These are phyloP conservation scores for Astyanax mexicanus DNA, from an alignment of 2,797 vertebrate genomes.

Conservation along the genomic window DNA sequence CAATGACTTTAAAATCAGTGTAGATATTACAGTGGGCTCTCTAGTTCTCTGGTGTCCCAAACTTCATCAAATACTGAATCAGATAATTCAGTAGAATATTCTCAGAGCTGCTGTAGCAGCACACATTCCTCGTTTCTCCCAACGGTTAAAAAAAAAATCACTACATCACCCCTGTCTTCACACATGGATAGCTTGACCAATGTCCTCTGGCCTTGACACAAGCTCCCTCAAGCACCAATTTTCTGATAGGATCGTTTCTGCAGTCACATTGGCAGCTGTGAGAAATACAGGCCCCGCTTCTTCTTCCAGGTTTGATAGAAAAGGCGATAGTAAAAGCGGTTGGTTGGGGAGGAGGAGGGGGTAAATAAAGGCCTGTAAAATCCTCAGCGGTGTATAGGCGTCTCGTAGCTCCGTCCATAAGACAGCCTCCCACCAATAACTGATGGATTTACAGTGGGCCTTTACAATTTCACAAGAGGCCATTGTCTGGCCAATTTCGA, in stretches of 20 bases:
- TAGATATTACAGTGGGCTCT: background rate
- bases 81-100: background rate
- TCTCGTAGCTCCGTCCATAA: background rate
- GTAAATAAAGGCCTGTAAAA: constrained; percentile 46
- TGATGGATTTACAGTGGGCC: constrained; percentile 50
- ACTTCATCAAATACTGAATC: background rate
- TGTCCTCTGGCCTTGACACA: constrained; percentile 41
- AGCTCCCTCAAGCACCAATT: constrained; percentile 53
- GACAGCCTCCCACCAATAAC: constrained; percentile 29
- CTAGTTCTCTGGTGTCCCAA: background rate
- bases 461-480: constrained; percentile 46
- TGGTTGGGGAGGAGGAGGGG: constrained; percentile 35
- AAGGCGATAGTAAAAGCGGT: constrained; percentile 50
- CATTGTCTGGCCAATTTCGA: constrained; percentile 25
- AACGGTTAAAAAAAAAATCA: constrained; percentile 3
- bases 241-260: constrained; percentile 59
- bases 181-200: constrained; percentile 24
- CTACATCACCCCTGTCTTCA: background rate
- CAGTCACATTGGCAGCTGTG: constrained; percentile 38
- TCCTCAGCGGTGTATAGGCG: constrained; percentile 36
- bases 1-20: background rate
- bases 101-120: background rate
- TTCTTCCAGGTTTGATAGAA: constrained; percentile 50
- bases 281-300: constrained; percentile 52
- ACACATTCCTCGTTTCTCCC: background rate